phyloP scores from a whole-genome alignment of 2,888 invertebrate genomes.

The Boloria euphrosyne region DNA sequence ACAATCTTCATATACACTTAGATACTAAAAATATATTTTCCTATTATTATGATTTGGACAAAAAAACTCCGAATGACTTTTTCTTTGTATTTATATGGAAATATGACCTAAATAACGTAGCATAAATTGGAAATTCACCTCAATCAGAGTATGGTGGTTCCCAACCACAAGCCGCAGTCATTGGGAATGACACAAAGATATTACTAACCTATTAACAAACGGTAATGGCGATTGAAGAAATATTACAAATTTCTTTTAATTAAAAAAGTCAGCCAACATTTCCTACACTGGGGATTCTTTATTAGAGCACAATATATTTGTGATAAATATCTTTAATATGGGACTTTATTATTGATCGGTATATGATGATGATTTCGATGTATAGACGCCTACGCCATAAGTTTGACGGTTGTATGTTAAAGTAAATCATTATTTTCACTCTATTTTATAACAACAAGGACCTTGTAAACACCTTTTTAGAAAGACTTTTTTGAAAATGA shows the following conservation, averaged over 20 bases:
- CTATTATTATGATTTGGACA: neutral
- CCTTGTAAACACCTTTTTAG: no score
- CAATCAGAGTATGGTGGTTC: slow-evolving; percentile 22
- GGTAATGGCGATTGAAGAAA: neutral
- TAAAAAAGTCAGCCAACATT: slow-evolving; percentile 1
- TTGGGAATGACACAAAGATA: slow-evolving; percentile 23
- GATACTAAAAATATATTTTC: neutral
- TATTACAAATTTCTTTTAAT: slow-evolving; percentile 2
- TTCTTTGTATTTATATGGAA: slow-evolving; percentile 8
- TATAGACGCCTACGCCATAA: no score
- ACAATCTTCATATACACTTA: neutral
- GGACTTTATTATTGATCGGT: no score
- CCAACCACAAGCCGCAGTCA: slow-evolving; percentile 28
- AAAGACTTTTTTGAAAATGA: no score
- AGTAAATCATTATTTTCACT: no score
- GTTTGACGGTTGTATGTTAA: no score
- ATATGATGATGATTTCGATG: no score
- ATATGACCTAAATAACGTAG: slow-evolving; percentile 20
- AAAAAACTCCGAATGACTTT: neutral
- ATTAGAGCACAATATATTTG: no score
- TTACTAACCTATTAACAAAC: slow-evolving; percentile 20
- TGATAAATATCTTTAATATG: no score
- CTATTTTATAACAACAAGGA: no score
- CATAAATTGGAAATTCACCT: slow-evolving; percentile 27
- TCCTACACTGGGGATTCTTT: neutral